Evolutionary conservation across 2,888 invertebrate genomes (phyloP).

Genomic region (Macrophya annulata): DNA sequence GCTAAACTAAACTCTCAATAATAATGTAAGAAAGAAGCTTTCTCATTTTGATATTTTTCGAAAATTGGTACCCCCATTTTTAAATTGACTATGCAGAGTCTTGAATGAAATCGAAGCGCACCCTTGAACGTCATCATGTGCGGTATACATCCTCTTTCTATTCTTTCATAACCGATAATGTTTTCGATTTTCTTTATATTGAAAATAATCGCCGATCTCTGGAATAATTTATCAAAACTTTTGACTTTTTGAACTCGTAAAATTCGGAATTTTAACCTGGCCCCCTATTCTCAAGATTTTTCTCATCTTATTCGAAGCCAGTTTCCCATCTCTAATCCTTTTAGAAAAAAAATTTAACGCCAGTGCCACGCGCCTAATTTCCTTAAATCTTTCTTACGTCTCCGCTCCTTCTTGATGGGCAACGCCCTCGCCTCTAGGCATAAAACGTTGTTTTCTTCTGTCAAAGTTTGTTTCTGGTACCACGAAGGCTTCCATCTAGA

Average conservation of each 20-base stretch:
- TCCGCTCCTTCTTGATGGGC: constrained; percentile 59
- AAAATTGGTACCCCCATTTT: constrained; percentile 17
- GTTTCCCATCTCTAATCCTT: neutral
- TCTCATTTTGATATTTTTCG: constrained; percentile 16
- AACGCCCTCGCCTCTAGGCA: constrained; percentile 61
- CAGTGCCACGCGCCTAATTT: constrained; percentile 16
- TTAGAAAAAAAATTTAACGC: neutral
- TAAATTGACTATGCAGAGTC: constrained; percentile 35
- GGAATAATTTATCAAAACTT: constrained; percentile 10
- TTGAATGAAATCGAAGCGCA: constrained; percentile 16
- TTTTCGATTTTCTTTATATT: neutral
- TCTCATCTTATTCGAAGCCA: neutral
- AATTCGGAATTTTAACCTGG: neutral
- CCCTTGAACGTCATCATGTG: neutral
- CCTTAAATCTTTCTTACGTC: constrained; percentile 34
- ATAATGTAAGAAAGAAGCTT: neutral
- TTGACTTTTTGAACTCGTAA: no score
- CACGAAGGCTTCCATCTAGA: constrained; percentile 69
- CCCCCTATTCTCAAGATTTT: neutral
- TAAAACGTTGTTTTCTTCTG: constrained; percentile 70
- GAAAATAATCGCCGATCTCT: neutral
- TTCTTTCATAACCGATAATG: neutral
- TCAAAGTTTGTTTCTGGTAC: constrained; percentile 73
- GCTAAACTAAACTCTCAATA: neutral
- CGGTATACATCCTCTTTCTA: neutral